A percentile compares a stretch with the other conserved stretches of the same genome.
Conservation (phyloP, 2,113 vertebrate genomes). For the Syrrhaptes paradoxus region DNA sequence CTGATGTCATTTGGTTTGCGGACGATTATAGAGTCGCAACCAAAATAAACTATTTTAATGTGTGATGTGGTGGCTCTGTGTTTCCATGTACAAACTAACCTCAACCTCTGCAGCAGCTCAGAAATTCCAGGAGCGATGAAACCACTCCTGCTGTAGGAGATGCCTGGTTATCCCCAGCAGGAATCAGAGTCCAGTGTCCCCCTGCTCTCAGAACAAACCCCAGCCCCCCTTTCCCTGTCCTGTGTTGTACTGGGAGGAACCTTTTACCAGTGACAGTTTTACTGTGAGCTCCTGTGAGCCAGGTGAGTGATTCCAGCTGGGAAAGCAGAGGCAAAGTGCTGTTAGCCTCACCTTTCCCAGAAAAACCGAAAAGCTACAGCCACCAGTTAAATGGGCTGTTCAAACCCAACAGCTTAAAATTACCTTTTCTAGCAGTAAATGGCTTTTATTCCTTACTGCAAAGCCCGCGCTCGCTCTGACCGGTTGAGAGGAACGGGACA, state of each 20-base stretch:
- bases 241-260: not conserved
- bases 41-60: constrained; percentile 86
- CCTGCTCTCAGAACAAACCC: not conserved
- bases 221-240: not conserved
- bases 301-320: not conserved
- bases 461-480: not conserved
- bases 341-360: not conserved
- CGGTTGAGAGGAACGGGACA: fast-evolving
- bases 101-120: fast-evolving
- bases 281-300: not conserved
- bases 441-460: not conserved
- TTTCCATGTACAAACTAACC: not conserved
- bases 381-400: not conserved
- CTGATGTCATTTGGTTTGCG: constrained; percentile 74
- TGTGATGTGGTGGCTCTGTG: constrained; percentile 44
- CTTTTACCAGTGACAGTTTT: not conserved
- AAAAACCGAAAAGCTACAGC: not conserved
- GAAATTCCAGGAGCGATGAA: not conserved
- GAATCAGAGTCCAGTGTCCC: not conserved
- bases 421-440: not conserved
- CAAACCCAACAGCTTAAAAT: not conserved
- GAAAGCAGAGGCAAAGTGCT: not conserved
- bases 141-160: fast-evolving
- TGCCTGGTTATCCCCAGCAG: not conserved
- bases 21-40: constrained; percentile 65